Evolutionary conservation across 2,888 invertebrate species (phyloP), one percentile per base, ranked within the genome.

Genomic region (Sphaerophoria rueppellii): DNA sequence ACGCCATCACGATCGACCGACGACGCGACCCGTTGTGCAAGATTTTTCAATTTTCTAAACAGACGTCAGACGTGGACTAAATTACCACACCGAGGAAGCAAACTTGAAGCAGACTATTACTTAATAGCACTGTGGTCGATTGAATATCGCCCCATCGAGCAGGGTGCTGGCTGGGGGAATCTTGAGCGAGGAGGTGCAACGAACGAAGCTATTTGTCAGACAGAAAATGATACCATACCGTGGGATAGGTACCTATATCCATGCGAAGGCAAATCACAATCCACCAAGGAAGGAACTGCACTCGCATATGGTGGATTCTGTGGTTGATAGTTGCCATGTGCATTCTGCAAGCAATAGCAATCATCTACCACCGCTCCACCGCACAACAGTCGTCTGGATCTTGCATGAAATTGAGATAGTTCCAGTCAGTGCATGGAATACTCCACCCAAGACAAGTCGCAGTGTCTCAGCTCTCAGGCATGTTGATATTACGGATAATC

Each of bases 111-210:
- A 85, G 76, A 77, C 85, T 76, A 85, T 81, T 81, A 85, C 73
- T 81, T 81, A 85, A 85, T 73, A 81, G 85, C 37, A 12, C 70
- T 80, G 81, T 54, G 85, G 80, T 73, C 81, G 85, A 85, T 85
- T 85, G 70, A 81, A 77, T 85, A 85, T 81, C 24, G 24, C 24
- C 24, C 85, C 54, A 69, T 43, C 43, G 48, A 46, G 67, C 67
- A 16, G 24, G 24, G 11, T 9, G 7, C 9, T 4, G 24, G 60
- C 72, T 55, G 57, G 77, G 14, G 61, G 67, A 65, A 60, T 54
- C 72, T 72, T 34, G 70, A 50, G 43, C 43, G 57, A 63, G 80
- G 70, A 81, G 58, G n/a, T n/a, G n/a, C n/a, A n/a, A n/a, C n/a
- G n/a, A n/a, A n/a, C 71, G 54, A 76, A 61, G 72, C 67, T 70